Base-by-base conservation (phyloP, 2,113 vertebrate genomes). In the Strigops habroptila region DNA sequence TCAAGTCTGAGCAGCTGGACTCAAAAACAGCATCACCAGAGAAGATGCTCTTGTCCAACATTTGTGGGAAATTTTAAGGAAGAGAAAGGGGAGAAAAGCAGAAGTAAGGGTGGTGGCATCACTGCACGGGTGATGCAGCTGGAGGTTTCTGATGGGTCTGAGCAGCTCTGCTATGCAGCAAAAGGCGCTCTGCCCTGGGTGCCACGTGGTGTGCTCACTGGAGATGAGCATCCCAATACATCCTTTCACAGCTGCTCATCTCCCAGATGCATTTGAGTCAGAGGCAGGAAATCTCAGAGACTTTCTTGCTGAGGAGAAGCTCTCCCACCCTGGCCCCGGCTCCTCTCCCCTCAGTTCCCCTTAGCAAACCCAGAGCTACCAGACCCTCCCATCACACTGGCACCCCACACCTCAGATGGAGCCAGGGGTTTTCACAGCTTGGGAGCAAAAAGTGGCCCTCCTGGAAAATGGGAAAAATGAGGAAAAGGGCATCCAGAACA, bases 131-230 rank as follows among this genome's bases (percentile, higher is more conserved):
- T 19, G 79, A 22, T 46, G 4, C 35, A 18, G 52, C n/a, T 6
- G 27, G 39, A 31, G 51, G 57, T 48, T 44, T 53, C 39, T 55
- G 48, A 31, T 31, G 31, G 41, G 12, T 46, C 28, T 3, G 28
- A 60, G 41, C 35, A 44, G 62, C 30, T 91, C 30, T 43, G 44
- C 51, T 31, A 30, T 5, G 0, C 35, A 48, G 59, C 23, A 44
- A 25, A 55, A n/a, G 4, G 4, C 1, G 8, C 22, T 35, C 37
- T 31, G 63, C 12, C 67, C 28, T 3, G 1, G n/a, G 23, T 12
- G 51, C n/a, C 37, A 9, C 9, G 1, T 0, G 1, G 19, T 16
- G 30, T 4, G 1, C 35, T n/a, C 7, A 1, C 17, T 33, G 5
- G 41, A 64, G 18, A 73, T 5, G 52, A 41, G 33, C 81, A 46